A percentile compares a stretch with the other conserved stretches of the same genome.
phyloP scores from a whole-genome alignment of 2,113 vertebrate genomes.

The Lates calcarifer region DNA sequence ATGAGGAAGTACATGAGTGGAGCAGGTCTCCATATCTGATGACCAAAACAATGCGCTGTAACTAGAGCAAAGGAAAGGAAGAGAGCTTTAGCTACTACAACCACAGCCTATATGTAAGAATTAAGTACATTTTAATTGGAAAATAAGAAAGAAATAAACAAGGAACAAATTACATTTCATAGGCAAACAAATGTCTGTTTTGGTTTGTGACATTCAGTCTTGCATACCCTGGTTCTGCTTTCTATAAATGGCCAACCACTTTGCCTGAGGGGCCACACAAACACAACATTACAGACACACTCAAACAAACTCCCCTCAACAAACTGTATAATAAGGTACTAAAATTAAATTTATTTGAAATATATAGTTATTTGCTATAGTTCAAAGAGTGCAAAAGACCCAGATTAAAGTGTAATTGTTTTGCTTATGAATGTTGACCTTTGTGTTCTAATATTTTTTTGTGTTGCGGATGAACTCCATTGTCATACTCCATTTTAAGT shows the following conservation, averaged over 20 bases:
- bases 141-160: neutral
- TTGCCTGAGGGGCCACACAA: neutral
- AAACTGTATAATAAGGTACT: neutral
- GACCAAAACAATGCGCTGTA: neutral
- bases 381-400: neutral
- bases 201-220: constrained; percentile 13
- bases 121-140: neutral
- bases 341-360: neutral
- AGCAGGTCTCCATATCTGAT: neutral
- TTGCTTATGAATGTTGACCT: constrained; percentile 8
- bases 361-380: neutral
- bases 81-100: neutral
- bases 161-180: no score
- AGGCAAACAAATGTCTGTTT: neutral
- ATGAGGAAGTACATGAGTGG: constrained; percentile 5
- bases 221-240: constrained; percentile 17
- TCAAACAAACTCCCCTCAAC: neutral
- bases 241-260: constrained; percentile 15
- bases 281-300: neutral
- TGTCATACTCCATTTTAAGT: constrained; percentile 7
- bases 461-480: neutral
- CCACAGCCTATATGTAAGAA: neutral
- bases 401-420: neutral
- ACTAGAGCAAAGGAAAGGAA: neutral
- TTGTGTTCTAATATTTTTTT: constrained; percentile 1